phyloP scores from a whole-genome alignment of 2,797 vertebrate species.

The Manis pentadactyla region DNA sequence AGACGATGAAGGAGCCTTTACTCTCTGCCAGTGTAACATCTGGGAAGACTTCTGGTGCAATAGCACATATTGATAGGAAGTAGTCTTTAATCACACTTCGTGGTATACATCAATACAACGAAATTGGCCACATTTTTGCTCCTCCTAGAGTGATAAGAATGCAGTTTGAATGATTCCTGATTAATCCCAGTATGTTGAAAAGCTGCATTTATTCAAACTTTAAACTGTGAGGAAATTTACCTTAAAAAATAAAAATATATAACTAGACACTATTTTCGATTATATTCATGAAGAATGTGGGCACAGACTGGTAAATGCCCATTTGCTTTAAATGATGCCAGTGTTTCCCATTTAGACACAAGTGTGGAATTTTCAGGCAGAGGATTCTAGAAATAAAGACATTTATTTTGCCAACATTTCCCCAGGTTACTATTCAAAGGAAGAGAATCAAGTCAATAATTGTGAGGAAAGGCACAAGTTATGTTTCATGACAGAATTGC shows the following conservation, averaged over 20 bases:
- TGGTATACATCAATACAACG: conserved; percentile 68
- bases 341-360: conserved; percentile 23
- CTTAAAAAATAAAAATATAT: background rate
- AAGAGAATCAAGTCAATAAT: background rate
- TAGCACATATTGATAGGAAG: background rate
- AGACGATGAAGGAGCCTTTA: conserved; percentile 43
- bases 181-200: conserved; percentile 69
- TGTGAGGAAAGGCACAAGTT: background rate
- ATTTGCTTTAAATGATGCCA: background rate
- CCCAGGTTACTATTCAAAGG: background rate
- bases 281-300: conserved; percentile 49
- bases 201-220: conserved; percentile 75
- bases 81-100: conserved; percentile 21
- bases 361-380: background rate
- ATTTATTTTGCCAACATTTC: background rate
- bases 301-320: conserved; percentile 35
- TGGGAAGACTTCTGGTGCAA: conserved; percentile 47
- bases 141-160: conserved; percentile 76
- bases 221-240: conserved; percentile 71
- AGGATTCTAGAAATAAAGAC: background rate
- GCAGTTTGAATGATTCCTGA: conserved; percentile 75
- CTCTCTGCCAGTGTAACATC: background rate
- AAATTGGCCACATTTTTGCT: conserved; percentile 71
- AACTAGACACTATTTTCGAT: conserved; percentile 25
- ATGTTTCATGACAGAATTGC: background rate